Base-by-base conservation (phyloP, 30 jellyfish, hydroid and myxozoan genomes). In the Nemopilema nomurai region DNA sequence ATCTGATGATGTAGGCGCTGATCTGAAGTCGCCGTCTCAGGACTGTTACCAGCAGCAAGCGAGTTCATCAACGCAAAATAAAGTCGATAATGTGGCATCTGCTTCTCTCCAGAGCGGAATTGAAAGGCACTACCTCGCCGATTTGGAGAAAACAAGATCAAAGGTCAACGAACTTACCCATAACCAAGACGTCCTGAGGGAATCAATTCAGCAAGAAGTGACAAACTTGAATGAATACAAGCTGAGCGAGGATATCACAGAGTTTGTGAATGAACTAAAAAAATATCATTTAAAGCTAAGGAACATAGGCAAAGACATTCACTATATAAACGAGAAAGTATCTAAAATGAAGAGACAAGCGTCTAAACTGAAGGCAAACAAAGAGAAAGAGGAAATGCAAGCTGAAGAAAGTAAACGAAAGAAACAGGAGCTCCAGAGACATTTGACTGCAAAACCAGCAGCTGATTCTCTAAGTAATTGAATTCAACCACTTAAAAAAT, bases 361-460 rank as follows among this genome's bases (percentile, higher is more conserved):
- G 1, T 19, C 57, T 25, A 74, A 82, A 29, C 51, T 89, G 31
- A 77, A 78, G 57, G 74, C 82, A 27, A 69, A 51, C 13, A 81
- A 74, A 51, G 93, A 80, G 31, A 80, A 81, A 75, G 90, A 89
- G 33, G 96, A 89, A 20, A 50, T 23, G 57, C 92, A 89, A 19
- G 74, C 23, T 26, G 92, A 91, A 31, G 88, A 89, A 27, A 84
- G 68, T 29, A 81, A 81, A 52, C 72, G 87, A 41, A 89, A 89
- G 76, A 83, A 89, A 50, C 89, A 66, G 51, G 92, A 77, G 77
- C 69, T 89, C n/a, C 90, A 89, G 70, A 69, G 73, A 32, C 83
- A 89, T 21, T 33, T 89, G 25, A 89, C 96, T 31, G 96, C 96
- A 29, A 81, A 82, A 28, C 96, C 96, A 6, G 96, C 95, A 24